A percentile compares a stretch with the other conserved stretches of the same genome.
Conservation (phyloP, 2,113 vertebrate genomes). For the Sorex fumeus region DNA sequence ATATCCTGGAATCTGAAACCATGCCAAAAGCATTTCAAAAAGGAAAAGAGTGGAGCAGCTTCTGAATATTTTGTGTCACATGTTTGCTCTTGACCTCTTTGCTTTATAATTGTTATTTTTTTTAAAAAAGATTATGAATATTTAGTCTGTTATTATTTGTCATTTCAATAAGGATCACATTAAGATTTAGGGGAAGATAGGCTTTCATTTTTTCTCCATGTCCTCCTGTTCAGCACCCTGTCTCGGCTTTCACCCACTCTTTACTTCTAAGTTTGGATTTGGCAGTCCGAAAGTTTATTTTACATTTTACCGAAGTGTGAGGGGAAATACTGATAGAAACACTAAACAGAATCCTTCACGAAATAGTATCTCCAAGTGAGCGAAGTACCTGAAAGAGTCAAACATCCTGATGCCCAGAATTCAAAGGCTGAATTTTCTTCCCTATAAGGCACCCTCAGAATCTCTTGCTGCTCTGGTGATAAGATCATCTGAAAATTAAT, state of each 20-base stretch:
- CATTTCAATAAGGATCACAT: conserved; percentile 27
- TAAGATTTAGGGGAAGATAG: conserved; percentile 1
- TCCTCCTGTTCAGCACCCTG: conserved; percentile 19
- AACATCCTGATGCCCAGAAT: conserved; percentile 78
- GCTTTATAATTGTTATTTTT: conserved; percentile 44
- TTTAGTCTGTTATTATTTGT: conserved; percentile 56
- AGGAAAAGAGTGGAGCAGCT: background rate
- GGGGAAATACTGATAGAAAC: conserved; percentile 78
- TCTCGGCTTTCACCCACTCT: conserved; percentile 67
- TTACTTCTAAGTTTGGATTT: conserved; percentile 81
- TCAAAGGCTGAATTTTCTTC: conserved; percentile 74
- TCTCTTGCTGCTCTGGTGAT: conserved; percentile 81
- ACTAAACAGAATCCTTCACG: conserved; percentile 77
- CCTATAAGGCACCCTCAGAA: conserved; percentile 70
- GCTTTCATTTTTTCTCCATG: background rate
- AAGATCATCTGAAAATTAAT: conserved; percentile 82
- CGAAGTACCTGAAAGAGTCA: conserved; percentile 79
- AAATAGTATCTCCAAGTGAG: conserved; percentile 79
- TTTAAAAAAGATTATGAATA: conserved; percentile 3
- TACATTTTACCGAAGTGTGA: conserved; percentile 83
- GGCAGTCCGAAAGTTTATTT: conserved; percentile 80
- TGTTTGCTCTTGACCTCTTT: conserved; percentile 19
- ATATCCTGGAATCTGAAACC: conserved; percentile 43
- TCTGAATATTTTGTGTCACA: conserved; percentile 20
- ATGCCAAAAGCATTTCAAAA: conserved; percentile 47